A percentile compares a stretch with the other conserved stretches of the same genome.
Conservation (phyloP, 2,888 invertebrate genomes). For the Sphaerophoria rueppellii region DNA sequence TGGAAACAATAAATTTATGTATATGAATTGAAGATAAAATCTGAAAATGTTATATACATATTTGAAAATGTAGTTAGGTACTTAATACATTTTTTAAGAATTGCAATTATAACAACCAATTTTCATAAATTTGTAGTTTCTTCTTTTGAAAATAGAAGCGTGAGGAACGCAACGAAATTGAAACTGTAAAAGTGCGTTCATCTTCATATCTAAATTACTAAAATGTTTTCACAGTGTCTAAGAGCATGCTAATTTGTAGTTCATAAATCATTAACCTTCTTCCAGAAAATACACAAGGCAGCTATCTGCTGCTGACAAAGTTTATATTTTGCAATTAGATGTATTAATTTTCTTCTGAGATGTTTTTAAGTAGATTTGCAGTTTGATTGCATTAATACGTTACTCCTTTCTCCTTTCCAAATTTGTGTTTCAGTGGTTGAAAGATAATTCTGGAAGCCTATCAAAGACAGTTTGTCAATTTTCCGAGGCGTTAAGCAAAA, state of each 20-base stretch:
- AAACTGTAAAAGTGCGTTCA: no score
- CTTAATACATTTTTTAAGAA: no score
- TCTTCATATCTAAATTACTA: no score
- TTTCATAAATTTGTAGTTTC: no score
- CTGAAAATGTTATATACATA: no score
- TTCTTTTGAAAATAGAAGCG: no score
- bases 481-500: constrained; percentile 50
- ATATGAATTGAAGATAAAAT: no score
- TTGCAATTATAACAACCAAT: no score
- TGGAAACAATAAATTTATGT: not conserved
- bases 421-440: not conserved
- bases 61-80: no score
- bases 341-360: not conserved
- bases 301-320: not conserved
- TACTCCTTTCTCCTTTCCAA: not conserved
- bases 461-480: constrained; percentile 44
- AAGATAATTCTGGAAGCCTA: constrained; percentile 43
- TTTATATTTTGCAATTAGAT: not conserved
- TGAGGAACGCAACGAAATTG: no score
- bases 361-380: constrained; percentile 37
- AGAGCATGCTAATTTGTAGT: constrained; percentile 2
- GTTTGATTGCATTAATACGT: constrained; percentile 47
- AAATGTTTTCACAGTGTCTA: no score
- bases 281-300: constrained; percentile 22
- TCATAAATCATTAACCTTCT: constrained; percentile 58